Base-by-base conservation (phyloP, 92 coral and sea anemone species). In the Anthopleura xanthogrammica region DNA sequence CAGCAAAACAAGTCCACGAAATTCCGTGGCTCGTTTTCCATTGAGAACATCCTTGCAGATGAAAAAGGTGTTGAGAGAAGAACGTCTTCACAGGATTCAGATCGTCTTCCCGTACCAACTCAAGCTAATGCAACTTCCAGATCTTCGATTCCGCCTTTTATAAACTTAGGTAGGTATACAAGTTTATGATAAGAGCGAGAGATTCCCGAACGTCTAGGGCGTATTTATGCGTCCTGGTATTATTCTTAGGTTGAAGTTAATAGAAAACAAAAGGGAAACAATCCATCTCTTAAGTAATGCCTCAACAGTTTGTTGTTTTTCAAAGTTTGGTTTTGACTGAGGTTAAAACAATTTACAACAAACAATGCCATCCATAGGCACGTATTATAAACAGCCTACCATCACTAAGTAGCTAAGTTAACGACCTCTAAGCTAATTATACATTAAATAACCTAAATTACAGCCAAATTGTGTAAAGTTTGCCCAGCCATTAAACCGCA, bases 21-120 rank as follows among this genome's bases (percentile, higher is more conserved):
- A 60, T 97, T 97, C 80, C 92, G 89, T 41, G 95, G 99, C 36
- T 90, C 99, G n/a, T 97, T 97, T 85, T 97, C 99, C 10, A 97
- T 97, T 46, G 98, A 95, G 82, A 97, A 92, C 82, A 94, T 97
- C 79, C 92, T 97, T 17, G 91, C 94, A 46, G 98, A 91, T 16
- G 80, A 85, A 17, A 79, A 80, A 64, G 52, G 3, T 20, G 83
- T 65, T n/a, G 88, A 85, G 20, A 80, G 81, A 57, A 85, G 64
- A 80, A 75, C 75, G 6, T 16, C 85, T 16, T 11, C 79, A 20
- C 54, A 39, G 2, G 77, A 62, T 4, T 16, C 55, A 46, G 43
- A 52, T 17, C 80, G 75, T 23, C 87, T 60, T 52, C 60, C 50
- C 29, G 40, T 75, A n/a, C 57, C 75, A 55, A 72, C 82, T 43